These are phyloP conservation scores for Ataeniobius toweri DNA, from an alignment of 2,797 vertebrate species.

Conservation along the genomic window DNA sequence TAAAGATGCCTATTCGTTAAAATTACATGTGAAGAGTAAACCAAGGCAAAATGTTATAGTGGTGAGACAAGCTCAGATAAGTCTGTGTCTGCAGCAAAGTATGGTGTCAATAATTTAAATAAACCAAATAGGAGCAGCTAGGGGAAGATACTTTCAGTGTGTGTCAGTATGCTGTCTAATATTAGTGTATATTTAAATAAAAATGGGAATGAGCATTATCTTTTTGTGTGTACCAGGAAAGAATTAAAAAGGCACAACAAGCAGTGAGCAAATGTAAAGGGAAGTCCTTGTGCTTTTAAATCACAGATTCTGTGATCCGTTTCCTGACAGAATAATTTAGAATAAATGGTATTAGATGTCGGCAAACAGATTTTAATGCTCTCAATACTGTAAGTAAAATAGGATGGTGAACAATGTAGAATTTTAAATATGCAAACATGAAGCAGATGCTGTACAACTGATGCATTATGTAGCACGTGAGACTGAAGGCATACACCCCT, in stretches of 20 bases:
- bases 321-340: slow-evolving; percentile 33
- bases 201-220: background rate
- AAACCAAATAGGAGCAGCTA: slow-evolving; percentile 33
- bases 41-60: background rate
- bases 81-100: slow-evolving; percentile 19
- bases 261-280: background rate
- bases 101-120: slow-evolving; percentile 72
- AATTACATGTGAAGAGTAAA: background rate
- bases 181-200: background rate
- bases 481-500: slow-evolving; percentile 15
- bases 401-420: background rate
- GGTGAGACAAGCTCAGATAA: background rate
- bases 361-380: background rate
- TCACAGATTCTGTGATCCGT: background rate
- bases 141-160: background rate
- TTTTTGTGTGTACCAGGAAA: background rate
- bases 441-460: slow-evolving; percentile 47
- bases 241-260: background rate
- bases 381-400: slow-evolving; percentile 3
- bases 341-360: slow-evolving; percentile 14
- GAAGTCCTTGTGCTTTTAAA: background rate
- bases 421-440: slow-evolving; percentile 32
- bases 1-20: background rate
- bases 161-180: background rate
- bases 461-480: slow-evolving; percentile 42